phyloP scores from a whole-genome alignment of 2,888 invertebrate species.

The Mesorhabditis spiculigera region DNA sequence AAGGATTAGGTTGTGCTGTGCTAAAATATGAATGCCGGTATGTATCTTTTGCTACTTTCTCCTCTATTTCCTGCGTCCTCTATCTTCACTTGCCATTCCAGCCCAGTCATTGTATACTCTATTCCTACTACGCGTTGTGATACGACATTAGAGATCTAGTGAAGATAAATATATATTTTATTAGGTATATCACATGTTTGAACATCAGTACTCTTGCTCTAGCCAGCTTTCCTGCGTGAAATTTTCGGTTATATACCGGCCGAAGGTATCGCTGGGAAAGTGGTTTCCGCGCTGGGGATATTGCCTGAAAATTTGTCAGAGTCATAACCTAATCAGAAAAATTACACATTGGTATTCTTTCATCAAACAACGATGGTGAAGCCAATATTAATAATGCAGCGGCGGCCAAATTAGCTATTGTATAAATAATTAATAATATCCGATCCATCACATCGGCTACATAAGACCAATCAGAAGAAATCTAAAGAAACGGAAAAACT shows the following conservation, averaged over 20 bases:
- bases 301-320: slow-evolving; percentile 16
- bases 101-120: no score
- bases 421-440: slow-evolving; percentile 51
- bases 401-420: slow-evolving; percentile 43
- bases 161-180: no score
- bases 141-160: no score
- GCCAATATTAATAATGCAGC: slow-evolving; percentile 47
- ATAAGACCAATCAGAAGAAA: slow-evolving; percentile 57
- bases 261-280: slow-evolving; percentile 45
- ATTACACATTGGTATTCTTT: slow-evolving; percentile 60
- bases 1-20: slow-evolving; percentile 69
- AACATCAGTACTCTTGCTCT: slow-evolving; percentile 1
- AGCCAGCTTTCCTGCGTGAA: slow-evolving; percentile 39
- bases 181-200: no score
- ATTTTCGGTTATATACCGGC: slow-evolving; percentile 31
- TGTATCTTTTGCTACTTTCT: neutral
- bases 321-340: slow-evolving; percentile 2
- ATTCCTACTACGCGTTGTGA: no score
- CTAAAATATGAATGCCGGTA: no score
- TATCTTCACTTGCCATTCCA: no score
- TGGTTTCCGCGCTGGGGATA: slow-evolving; percentile 17
- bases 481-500: slow-evolving; percentile 20
- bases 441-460: slow-evolving; percentile 57
- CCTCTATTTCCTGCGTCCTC: neutral
- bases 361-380: slow-evolving; percentile 47